phyloP scores from a whole-genome alignment of 2,797 vertebrate genomes.

The Centropyge bicolor region DNA sequence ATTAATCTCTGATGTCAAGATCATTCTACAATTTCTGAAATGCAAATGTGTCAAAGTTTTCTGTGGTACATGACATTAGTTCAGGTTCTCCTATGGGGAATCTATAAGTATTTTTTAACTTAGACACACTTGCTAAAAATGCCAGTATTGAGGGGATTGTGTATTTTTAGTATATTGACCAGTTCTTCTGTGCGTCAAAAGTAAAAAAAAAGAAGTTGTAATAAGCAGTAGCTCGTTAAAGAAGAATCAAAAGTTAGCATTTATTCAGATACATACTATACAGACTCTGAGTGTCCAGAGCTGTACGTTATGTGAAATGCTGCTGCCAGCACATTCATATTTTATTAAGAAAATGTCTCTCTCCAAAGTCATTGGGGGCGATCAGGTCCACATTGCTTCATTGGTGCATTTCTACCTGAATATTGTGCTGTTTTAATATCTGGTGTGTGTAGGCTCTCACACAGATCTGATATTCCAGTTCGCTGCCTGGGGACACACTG shows the following conservation, averaged over 20 bases:
- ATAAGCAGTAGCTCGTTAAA: neutral
- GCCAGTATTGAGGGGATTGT: neutral
- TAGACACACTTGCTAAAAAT: neutral
- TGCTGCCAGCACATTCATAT: neutral
- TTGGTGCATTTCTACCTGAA: neutral
- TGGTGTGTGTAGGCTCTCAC: neutral
- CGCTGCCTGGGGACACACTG: neutral
- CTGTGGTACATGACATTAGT: neutral
- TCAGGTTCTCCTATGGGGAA: no score
- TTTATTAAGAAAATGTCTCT: neutral
- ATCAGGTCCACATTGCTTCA: neutral
- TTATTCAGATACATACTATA: neutral
- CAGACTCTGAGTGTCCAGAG: neutral
- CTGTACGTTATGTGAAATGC: neutral
- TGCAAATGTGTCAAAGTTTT: neutral
- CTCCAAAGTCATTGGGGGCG: no score
- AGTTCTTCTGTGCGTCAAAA: neutral
- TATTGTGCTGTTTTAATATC: neutral
- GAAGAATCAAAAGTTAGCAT: neutral
- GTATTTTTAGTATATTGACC: neutral
- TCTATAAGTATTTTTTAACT: neutral
- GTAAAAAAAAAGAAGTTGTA: neutral
- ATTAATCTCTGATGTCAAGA: neutral
- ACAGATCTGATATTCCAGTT: constrained; percentile 20
- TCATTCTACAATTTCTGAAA: neutral